These are phyloP conservation scores for Onchidella celtica DNA, from an alignment of 2,888 invertebrate species.

Conservation along the genomic window DNA sequence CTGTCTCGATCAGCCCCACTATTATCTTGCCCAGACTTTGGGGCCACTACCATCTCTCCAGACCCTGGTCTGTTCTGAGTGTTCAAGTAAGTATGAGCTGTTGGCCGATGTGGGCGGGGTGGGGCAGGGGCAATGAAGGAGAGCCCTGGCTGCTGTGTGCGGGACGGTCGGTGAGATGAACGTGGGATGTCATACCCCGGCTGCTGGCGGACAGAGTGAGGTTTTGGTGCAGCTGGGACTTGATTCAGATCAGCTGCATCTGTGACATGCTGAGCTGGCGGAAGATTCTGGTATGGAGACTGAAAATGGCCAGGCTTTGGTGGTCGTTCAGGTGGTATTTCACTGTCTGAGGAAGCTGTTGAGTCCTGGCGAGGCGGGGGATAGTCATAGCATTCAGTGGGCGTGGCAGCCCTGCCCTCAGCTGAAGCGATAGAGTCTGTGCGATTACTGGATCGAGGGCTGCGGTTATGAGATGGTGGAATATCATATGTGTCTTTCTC, in stretches of 20 bases:
- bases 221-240: constrained; percentile 22
- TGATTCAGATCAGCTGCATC: constrained; percentile 12
- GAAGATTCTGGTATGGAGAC: constrained; percentile 74
- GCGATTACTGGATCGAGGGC: constrained; percentile 65
- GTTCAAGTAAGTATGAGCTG: constrained; percentile 21
- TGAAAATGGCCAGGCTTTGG: constrained; percentile 62
- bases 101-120: neutral
- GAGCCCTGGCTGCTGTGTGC: constrained; percentile 52
- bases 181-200: constrained; percentile 61
- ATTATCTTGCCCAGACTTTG: neutral
- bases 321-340: constrained; percentile 63
- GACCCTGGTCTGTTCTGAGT: constrained; percentile 38
- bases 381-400: constrained; percentile 66
- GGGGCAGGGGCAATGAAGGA: constrained; percentile 17
- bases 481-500: constrained; percentile 40
- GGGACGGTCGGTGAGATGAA: constrained; percentile 51
- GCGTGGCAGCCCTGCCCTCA: constrained; percentile 31
- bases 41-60: neutral
- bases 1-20: neutral
- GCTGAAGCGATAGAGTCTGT: constrained; percentile 61
- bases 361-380: constrained; percentile 60
- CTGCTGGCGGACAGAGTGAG: constrained; percentile 42
- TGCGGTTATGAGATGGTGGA: constrained; percentile 61
- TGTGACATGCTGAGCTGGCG: constrained; percentile 59
- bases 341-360: constrained; percentile 38